Base-by-base conservation (phyloP, 2,888 invertebrate species). In the Synergus umbraculus region DNA sequence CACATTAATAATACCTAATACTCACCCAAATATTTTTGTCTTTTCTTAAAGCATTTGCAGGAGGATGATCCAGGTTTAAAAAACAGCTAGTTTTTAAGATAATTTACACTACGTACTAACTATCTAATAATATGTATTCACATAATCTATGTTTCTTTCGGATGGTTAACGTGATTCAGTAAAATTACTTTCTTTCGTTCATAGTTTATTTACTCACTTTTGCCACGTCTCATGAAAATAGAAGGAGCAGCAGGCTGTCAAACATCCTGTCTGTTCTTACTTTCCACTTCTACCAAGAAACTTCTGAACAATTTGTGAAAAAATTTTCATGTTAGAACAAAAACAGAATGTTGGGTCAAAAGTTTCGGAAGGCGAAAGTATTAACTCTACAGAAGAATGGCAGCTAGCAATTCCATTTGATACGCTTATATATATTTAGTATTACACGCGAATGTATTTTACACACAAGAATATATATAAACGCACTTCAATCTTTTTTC, bases 41-140 rank as follows among this genome's bases (percentile, higher is more conserved):
- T 89, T 91, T 88, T 88, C 89, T 86, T 86, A 89, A 92, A 91
- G 92, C 92, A 91, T 91, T 92, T 92, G 90, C 92, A 92, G 92
- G 92, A 92, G 91, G 92, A 91, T 91, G 90, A 90, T 89, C 91
- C 92, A 92, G 92, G 92, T 92, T 92, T 92, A 90, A 88, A 90
- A 69, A 73, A 90, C 90, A 90, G 88, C 89, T 92, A 91, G 91
- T 90, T 89, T 84, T 90, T 92, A 92, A 92, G 91, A 91, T 87
- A 90, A 89, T 86, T 83, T 83, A 86, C 86, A 84, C 84, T 88
- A 83, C 83, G 86, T 88, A 88, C 84, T 85, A 86, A 86, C 83
- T 86, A 85, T 78, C 83, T 88, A 87, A 88, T 88, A 86, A 90
- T 89, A 87, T 89, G 86, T 88, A 89, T 86, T 89, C 87, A 87